Evolutionary conservation across 2,888 invertebrate genomes (phyloP).

Genomic region (Ashinkailepas kermadecensis): DNA sequence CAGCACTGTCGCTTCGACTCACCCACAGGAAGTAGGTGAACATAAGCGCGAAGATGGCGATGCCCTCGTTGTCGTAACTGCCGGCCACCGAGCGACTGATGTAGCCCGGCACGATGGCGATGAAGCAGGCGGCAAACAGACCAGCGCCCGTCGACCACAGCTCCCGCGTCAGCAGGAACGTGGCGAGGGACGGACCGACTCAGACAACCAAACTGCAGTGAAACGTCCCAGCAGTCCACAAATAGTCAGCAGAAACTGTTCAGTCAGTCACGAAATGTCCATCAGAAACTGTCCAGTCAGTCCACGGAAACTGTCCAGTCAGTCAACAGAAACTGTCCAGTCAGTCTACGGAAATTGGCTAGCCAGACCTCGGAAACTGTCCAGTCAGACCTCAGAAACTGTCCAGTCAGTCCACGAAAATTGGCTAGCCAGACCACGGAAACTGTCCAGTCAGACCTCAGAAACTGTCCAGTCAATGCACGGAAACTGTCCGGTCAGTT

Average conservation of each 20-base stretch:
- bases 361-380: no score
- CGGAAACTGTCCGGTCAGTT: no score
- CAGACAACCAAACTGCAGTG: background rate
- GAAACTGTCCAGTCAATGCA: no score
- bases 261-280: background rate
- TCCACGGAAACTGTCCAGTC: no score
- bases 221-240: background rate
- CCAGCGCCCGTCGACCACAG: conserved; percentile 95
- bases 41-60: conserved; percentile 98
- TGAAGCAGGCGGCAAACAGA: conserved; percentile 96
- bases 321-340: no score
- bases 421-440: no score
- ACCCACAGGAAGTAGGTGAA: conserved; percentile 98
- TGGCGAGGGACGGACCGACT: conserved; percentile 70
- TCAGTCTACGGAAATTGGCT: no score
- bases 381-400: no score
- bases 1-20: conserved; percentile 28
- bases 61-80: conserved; percentile 99
- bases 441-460: no score
- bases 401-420: no score
- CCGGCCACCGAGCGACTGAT: conserved; percentile 98
- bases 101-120: conserved; percentile 97
- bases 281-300: no score
- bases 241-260: no score
- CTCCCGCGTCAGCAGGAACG: conserved; percentile 94